Evolutionary conservation across 1,140 invertebrate genomes (phyloP), one percentile per base, ranked within the genome.

Genomic region (Brachionus rotundiformis): DNA sequence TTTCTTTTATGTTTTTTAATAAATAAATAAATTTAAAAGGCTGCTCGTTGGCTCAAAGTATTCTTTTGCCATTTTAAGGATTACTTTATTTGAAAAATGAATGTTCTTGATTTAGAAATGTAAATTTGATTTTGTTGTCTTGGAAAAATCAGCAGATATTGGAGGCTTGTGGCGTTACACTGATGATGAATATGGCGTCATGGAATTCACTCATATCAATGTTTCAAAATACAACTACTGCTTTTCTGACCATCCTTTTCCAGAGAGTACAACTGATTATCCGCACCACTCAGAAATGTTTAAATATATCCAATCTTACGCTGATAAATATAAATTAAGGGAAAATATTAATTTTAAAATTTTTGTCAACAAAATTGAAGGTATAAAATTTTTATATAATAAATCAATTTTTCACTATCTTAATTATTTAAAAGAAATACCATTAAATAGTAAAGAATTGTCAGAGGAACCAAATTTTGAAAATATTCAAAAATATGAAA

Each of bases 141-240:
- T 87, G 13, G 86, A 87, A 71, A 83, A 84, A 44, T 84, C 85
- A 6, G 84, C 83, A 3, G 85, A 86, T 65, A 84, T 87, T 39
- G 87, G 86, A 6, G 87, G 87, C n/a, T 82, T 87, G 33, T 87
- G 87, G 87, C 84, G 82, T 0, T 87, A 84, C 82, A 83, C 84
- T 59, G 86, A 87, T 82, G 81, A 86, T 82, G 85, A 85, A 27
- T 87, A 87, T 84, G 87, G 86, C 31, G 87, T 87, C 8, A 87
- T 87, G 87, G 84, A 84, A 76, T 87, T 86, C 79, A 87, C 87
- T 36, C 86, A 87, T 81, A 87, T 87, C 79, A 87, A 87, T 86
- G 86, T 87, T 5, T 86, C 85, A 39, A 87, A 87, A 80, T 83
- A 87, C 82, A 87, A 87, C 82, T 87, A 87, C 83, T 85, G 85